These are phyloP conservation scores for Halesus radiatus DNA, from an alignment of 1,140 invertebrate species.

Conservation along the genomic window DNA sequence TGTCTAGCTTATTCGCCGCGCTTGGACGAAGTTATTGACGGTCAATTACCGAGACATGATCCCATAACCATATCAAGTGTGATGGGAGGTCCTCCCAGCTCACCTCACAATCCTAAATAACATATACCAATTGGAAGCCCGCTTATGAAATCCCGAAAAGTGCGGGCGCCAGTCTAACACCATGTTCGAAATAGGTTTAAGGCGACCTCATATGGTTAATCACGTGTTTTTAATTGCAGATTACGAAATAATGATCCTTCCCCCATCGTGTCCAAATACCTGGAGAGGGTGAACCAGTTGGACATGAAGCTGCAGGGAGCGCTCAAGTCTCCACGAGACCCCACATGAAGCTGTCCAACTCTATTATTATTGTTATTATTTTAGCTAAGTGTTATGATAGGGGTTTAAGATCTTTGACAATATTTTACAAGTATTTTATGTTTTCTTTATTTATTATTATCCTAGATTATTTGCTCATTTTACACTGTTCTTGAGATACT, in stretches of 20 bases:
- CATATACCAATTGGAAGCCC: no score
- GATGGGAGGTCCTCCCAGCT: no score
- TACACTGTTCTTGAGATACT: conserved; percentile 7
- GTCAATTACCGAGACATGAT: no score
- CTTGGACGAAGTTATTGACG: no score
- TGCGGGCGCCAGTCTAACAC: no score
- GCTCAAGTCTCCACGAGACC: conserved; percentile 43
- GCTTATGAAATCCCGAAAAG: no score
- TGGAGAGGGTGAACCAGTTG: conserved; percentile 28
- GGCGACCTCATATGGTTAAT: no score
- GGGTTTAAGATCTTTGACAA: conserved; percentile 22
- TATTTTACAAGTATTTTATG: not conserved
- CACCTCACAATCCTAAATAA: no score
- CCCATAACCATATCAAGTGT: no score
- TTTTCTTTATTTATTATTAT: conserved; percentile 17
- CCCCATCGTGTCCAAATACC: conserved; percentile 42
- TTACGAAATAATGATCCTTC: conserved; percentile 33
- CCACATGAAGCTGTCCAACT: not conserved
- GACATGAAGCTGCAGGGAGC: conserved; percentile 38
- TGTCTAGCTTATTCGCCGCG: no score
- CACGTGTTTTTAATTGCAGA: not conserved
- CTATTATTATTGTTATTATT: no score
- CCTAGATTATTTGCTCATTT: conserved; percentile 34
- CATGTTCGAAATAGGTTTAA: no score
- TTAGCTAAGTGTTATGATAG: conserved; percentile 10